These are phyloP conservation scores for Amazona guildingii DNA, from an alignment of 2,113 vertebrate species.

Conservation along the genomic window DNA sequence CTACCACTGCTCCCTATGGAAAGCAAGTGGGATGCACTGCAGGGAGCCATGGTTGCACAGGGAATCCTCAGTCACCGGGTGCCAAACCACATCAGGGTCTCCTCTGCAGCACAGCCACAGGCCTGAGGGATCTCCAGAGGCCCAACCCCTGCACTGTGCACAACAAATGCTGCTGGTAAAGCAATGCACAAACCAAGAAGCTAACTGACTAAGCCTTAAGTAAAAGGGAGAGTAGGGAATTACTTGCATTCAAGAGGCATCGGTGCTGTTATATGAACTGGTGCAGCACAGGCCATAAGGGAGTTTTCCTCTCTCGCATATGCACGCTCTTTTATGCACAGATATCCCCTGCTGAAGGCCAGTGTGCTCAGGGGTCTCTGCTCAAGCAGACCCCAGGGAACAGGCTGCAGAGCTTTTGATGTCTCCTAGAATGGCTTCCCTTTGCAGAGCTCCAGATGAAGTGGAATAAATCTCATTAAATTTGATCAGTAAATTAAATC, in stretches of 20 bases:
- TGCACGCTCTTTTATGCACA: too few relatives aligned
- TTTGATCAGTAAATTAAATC: background rate
- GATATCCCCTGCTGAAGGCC: background rate
- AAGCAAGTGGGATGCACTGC: background rate
- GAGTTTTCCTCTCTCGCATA: fast-evolving
- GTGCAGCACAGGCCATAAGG: background rate
- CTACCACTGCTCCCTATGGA: background rate
- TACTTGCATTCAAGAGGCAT: too few relatives aligned
- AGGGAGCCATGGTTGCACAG: background rate
- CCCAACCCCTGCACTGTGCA: too few relatives aligned
- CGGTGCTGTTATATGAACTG: background rate
- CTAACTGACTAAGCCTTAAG: background rate
- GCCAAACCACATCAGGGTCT: background rate
- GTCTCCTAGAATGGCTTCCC: background rate
- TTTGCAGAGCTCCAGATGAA: background rate
- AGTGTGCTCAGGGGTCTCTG: background rate
- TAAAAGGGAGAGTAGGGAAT: background rate
- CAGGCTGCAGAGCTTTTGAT: background rate
- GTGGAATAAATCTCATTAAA: conserved; percentile 31
- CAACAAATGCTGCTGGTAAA: background rate
- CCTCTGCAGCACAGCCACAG: too few relatives aligned
- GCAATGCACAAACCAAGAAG: background rate
- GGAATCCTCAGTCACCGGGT: background rate
- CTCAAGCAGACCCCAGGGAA: background rate
- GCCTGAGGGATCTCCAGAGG: too few relatives aligned